Conservation (phyloP, 2,113 vertebrate species). For the Lonchura striata region DNA sequence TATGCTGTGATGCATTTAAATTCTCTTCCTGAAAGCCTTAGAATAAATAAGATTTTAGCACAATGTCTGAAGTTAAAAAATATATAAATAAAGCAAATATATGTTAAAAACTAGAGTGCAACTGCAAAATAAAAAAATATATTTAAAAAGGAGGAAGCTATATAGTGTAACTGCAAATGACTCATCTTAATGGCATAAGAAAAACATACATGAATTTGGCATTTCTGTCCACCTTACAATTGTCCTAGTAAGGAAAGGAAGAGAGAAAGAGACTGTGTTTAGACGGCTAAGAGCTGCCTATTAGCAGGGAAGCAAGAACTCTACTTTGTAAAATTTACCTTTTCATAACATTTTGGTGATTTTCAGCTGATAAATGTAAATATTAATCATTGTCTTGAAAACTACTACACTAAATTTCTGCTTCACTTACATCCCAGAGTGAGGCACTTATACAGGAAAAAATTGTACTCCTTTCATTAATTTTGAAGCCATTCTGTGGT, state of each 20-base stretch:
- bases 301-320: neutral
- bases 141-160: neutral
- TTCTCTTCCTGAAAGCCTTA: neutral
- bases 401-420: neutral
- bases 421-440: neutral
- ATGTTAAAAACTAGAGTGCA: neutral
- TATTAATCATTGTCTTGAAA: neutral
- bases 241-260: neutral
- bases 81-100: neutral
- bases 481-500: conserved; percentile 52
- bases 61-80: conserved; percentile 30
- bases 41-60: conserved; percentile 1
- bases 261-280: neutral
- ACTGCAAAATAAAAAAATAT: neutral
- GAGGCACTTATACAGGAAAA: conserved; percentile 46
- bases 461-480: conserved; percentile 61
- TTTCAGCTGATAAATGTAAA: neutral
- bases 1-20: conserved; percentile 7
- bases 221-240: neutral
- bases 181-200: conserved; percentile 27
- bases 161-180: conserved; percentile 15
- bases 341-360: neutral
- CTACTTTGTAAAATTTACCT: neutral
- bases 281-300: neutral
- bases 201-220: neutral